Base-by-base conservation (phyloP, 2,888 invertebrate genomes). In the Axea sp. region DNA sequence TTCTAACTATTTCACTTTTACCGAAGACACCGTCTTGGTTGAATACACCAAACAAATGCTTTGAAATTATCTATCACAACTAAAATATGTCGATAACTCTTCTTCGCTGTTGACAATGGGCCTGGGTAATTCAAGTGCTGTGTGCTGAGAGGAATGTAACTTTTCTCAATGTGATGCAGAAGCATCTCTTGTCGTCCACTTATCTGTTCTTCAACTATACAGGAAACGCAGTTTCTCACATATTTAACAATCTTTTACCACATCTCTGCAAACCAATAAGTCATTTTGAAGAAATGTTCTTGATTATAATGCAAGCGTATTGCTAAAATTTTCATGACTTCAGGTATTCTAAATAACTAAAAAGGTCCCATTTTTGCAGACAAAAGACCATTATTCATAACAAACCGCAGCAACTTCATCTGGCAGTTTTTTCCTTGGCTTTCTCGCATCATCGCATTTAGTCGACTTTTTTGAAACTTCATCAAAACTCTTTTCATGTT, bases 131-230 rank as follows among this genome's bases (percentile, higher is more conserved):
- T 9, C 9, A 28, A 4, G 9, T 28, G 28, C n/a, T 8, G 9
- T 2, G 28, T 28, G 28, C 9, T 9, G 9, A 28, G 9, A 8
- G 28, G 28, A 1, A 9, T 6, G n/a, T 6, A 8, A 6, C 28
- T 4, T 6, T 28, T 28, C 1, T 28, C 28, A 28, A 78, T 68
- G 0, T 60, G 9, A 11, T 43, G 14, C 0, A 78, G 17, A 1
- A 67, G 51, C 0, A 75, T 77, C n/a, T 77, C 72, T 7, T 33
- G 47, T 14, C 69, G 73, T 1, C 76, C 68, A n/a, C 62, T 43
- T 26, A 77, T 76, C 30, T 45, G 62, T n/a, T 74, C 74, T 0
- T 67, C 65, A 4, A 78, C 8, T 11, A 77, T 77, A 15, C 65
- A 78, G 4, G 67, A 43, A 19, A 37, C 19, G 19, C 37, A 37